Conservation (phyloP, 2,888 invertebrate species). For the Cerastis leucographa region DNA sequence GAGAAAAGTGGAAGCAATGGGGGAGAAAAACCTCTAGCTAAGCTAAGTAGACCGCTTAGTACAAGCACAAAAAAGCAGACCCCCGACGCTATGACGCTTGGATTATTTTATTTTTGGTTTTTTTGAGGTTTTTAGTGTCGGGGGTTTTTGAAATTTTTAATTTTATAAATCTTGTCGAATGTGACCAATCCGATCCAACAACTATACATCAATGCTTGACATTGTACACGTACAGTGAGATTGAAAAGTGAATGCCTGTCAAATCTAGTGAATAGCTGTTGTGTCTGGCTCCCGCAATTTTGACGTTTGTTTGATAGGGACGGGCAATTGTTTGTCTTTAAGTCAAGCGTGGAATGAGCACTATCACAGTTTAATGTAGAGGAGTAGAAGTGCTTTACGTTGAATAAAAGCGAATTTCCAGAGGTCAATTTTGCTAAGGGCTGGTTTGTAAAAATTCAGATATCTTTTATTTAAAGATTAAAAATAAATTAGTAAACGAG, state of each 20-base stretch:
- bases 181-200: too few relatives aligned
- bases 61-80: too few relatives aligned
- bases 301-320: constrained; percentile 3
- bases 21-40: too few relatives aligned
- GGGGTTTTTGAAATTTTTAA: too few relatives aligned
- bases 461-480: not conserved
- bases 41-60: too few relatives aligned
- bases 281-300: not conserved
- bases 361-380: constrained; percentile 8
- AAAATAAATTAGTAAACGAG: not conserved
- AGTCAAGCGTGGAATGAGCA: constrained; percentile 8
- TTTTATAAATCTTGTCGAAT: too few relatives aligned
- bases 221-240: constrained; percentile 50
- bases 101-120: too few relatives aligned
- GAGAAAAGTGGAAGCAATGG: too few relatives aligned
- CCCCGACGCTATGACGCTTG: too few relatives aligned
- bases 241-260: constrained; percentile 53
- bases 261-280: constrained; percentile 26
- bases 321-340: constrained; percentile 5
- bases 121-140: too few relatives aligned
- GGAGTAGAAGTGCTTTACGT: not conserved
- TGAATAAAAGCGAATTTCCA: not conserved
- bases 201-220: too few relatives aligned
- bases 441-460: not conserved
- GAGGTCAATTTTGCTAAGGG: not conserved